A percentile compares a stretch with the other conserved stretches of the same genome.
phyloP scores from a whole-genome alignment of 2,797 vertebrate species.

The Remorina albescens region DNA sequence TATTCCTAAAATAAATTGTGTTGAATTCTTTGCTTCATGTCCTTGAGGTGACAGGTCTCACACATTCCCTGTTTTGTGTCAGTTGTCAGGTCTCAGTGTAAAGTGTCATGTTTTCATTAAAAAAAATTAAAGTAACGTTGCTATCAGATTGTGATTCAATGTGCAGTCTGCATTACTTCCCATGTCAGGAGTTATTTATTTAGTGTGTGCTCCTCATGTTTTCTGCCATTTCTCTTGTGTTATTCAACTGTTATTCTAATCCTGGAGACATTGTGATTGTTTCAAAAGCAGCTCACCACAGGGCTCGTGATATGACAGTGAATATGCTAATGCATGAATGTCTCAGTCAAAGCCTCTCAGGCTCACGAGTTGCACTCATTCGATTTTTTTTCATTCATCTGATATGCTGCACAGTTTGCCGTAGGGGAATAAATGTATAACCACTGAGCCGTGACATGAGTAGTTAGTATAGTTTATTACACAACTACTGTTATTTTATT shows the following conservation, averaged over 20 bases:
- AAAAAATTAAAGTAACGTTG: not conserved
- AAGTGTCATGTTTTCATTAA: constrained; percentile 1
- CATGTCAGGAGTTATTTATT: constrained; percentile 14
- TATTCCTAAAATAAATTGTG: no score
- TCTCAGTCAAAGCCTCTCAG: constrained; percentile 48
- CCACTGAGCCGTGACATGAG: constrained; percentile 1
- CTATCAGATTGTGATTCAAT: not conserved
- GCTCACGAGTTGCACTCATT: constrained; percentile 17
- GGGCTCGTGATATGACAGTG: constrained; percentile 42
- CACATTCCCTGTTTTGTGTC: constrained; percentile 23
- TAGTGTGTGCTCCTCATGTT: constrained; percentile 18
- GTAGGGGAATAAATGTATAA: not conserved
- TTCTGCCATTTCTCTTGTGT: constrained; percentile 19
- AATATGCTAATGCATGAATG: constrained; percentile 40
- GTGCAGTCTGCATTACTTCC: not conserved
- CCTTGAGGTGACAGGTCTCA: constrained; percentile 37
- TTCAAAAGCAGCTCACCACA: constrained; percentile 49
- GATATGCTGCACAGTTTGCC: constrained; percentile 5
- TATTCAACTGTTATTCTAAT: constrained; percentile 40
- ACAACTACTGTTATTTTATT: not conserved
- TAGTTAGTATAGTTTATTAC: not conserved
- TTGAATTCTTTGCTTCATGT: no score
- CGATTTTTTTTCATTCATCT: constrained; percentile 12
- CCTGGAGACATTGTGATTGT: constrained; percentile 43
- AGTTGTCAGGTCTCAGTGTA: constrained; percentile 8